These are phyloP conservation scores for Kradibia gibbosae DNA, from an alignment of 1,140 invertebrate species.

Conservation along the genomic window DNA sequence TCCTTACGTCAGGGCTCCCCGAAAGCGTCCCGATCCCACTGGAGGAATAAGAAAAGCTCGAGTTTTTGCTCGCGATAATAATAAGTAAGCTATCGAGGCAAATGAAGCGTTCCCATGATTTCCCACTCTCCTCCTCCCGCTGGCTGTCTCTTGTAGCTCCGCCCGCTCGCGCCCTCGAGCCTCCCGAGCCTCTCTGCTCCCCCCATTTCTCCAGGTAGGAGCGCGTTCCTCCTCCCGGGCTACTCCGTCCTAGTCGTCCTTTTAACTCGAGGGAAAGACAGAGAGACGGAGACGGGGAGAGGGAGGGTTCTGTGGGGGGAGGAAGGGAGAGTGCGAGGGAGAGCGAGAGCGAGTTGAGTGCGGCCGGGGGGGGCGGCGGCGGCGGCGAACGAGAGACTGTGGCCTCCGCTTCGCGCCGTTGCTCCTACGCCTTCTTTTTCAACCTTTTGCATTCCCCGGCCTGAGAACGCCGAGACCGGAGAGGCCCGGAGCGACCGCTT, in stretches of 20 bases:
- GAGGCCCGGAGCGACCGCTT: not conserved
- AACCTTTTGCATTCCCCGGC: constrained; percentile 64
- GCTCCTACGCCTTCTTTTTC: constrained; percentile 62
- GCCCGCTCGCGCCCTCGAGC: not conserved
- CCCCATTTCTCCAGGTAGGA: not conserved
- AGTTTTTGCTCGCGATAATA: not conserved
- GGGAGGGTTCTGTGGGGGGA: no score
- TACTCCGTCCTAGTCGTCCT: constrained; percentile 48
- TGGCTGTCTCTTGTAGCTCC: not conserved
- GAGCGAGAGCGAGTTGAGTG: not conserved
- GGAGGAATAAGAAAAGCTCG: constrained; percentile 22
- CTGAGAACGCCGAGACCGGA: constrained; percentile 57
- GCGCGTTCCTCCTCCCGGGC: not conserved
- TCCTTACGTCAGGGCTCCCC: not conserved
- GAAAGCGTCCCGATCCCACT: not conserved
- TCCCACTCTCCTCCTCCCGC: not conserved
- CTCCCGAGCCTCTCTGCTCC: not conserved
- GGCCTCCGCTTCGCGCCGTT: constrained; percentile 41
- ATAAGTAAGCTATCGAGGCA: not conserved
- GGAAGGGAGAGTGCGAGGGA: not conserved
- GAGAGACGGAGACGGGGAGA: no score
- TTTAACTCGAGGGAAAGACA: no score
- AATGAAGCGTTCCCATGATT: constrained; percentile 36
- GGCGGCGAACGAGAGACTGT: no score
- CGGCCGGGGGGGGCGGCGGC: not conserved